These are phyloP conservation scores for Samia ricini DNA, from an alignment of 1,140 invertebrate genomes.

Conservation along the genomic window DNA sequence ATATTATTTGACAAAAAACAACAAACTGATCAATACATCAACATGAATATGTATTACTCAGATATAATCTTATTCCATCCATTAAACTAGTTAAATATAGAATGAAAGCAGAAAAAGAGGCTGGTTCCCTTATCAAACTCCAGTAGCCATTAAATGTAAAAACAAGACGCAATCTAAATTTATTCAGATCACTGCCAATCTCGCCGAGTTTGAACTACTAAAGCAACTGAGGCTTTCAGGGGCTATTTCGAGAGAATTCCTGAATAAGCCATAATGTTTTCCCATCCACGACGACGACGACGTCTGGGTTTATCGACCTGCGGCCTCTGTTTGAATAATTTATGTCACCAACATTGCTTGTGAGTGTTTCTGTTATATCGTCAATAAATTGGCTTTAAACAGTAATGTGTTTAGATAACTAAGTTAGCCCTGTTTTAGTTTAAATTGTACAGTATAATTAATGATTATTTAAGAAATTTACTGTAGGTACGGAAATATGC, in stretches of 20 bases:
- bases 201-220: constrained; percentile 19
- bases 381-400: constrained; percentile 18
- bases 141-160: constrained; percentile 15
- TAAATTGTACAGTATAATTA: no score
- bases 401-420: background rate
- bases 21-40: background rate
- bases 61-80: background rate
- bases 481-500: no score
- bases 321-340: constrained; percentile 44
- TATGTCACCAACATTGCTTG: constrained; percentile 33
- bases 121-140: constrained; percentile 6
- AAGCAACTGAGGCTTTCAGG: constrained; percentile 14
- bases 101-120: constrained; percentile 2
- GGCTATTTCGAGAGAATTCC: constrained; percentile 28
- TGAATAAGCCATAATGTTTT: constrained; percentile 43
- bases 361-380: constrained; percentile 22
- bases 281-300: constrained; percentile 30
- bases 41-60: background rate
- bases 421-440: no score
- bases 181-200: constrained; percentile 24
- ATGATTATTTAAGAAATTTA: no score
- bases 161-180: constrained; percentile 22
- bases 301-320: constrained; percentile 45
- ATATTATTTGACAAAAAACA: no score
- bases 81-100: constrained; percentile 3